phyloP scores from a whole-genome alignment of 2,797 vertebrate species.

The Chaenodraco wilsoni region DNA sequence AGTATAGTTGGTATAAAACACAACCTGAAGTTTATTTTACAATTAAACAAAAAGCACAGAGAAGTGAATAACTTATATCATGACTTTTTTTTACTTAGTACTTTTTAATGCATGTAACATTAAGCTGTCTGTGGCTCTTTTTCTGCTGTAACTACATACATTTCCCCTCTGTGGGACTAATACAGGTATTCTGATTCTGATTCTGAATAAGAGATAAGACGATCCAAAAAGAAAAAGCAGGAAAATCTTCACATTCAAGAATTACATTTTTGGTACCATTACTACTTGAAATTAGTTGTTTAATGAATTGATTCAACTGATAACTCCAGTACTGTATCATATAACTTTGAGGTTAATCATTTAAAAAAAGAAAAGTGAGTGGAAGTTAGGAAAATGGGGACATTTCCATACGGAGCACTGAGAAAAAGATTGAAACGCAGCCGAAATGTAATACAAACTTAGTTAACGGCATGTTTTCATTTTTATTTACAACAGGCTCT shows the following conservation, averaged over 20 bases:
- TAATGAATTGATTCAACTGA: not conserved
- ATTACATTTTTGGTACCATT: not conserved
- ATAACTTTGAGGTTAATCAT: not conserved
- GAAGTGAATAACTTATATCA: too few species aligned
- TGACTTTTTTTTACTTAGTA: too few species aligned
- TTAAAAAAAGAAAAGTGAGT: not conserved
- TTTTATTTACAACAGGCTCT: too few species aligned
- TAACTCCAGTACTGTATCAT: not conserved
- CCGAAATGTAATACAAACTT: not conserved
- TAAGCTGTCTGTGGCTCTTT: too few species aligned
- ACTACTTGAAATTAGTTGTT: not conserved
- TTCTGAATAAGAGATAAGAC: too few species aligned
- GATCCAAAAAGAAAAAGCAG: not conserved
- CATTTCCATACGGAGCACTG: not conserved
- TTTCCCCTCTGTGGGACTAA: too few species aligned
- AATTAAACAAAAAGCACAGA: not conserved
- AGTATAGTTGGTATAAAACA: not conserved
- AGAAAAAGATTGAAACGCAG: not conserved
- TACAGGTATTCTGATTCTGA: too few species aligned
- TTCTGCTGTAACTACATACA: too few species aligned
- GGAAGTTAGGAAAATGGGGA: not conserved
- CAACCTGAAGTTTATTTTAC: too few species aligned
- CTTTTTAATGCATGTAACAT: too few species aligned
- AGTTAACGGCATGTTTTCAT: constrained; percentile 8
- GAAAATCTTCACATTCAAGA: not conserved